Base-by-base conservation (phyloP, 2,113 vertebrate genomes). In the Pterophyllum scalare region DNA sequence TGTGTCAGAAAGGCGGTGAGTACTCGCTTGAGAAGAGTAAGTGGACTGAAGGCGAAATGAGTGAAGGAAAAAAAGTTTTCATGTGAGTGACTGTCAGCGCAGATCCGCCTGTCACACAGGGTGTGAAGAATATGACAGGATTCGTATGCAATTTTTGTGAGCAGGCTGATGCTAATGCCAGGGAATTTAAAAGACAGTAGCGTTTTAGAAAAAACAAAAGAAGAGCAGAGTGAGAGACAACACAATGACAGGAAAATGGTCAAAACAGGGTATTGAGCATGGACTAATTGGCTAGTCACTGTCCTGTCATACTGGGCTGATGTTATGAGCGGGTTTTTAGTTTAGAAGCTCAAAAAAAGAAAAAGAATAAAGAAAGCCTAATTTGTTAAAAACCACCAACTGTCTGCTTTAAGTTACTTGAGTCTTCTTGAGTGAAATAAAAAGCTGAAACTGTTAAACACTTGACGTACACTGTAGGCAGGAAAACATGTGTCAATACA, bases 151-250 rank as follows among this genome's bases (percentile, higher is more conserved):
- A 76, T 80, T 43, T 80, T 38, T 75, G 77, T 80, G 65, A 6
- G 38, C 59, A 82, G 75, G 87, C 57, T 87, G 79, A 90, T 76
- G 80, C 38, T 46, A 56, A 43, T 84, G 82, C 31, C 80, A 77
- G 58, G 20, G 38, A 60, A 77, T 81, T 87, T 82, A 81, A 82
- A 52, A 57, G 57, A 84, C 72, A 64, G 20, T n/a, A 61, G 19
- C 15, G 54, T 80, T 56, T 62, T 79, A 54, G n/a, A 59, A 59
- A 65, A 89, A 82, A 82, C 75, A 87, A 88, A 88, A 84, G 46
- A 74, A 58, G 72, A 70, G 14, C 14, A n/a, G 7, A 19, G 35
- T 15, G 64, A 74, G 26, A 43, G 82, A 82, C 78, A 43, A 46
- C 10, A 14, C 20, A 28, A 4, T 59, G 77, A 85, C 74, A 77